phyloP scores from a whole-genome alignment of 2,888 invertebrate species.

The Calameuta idolon region DNA sequence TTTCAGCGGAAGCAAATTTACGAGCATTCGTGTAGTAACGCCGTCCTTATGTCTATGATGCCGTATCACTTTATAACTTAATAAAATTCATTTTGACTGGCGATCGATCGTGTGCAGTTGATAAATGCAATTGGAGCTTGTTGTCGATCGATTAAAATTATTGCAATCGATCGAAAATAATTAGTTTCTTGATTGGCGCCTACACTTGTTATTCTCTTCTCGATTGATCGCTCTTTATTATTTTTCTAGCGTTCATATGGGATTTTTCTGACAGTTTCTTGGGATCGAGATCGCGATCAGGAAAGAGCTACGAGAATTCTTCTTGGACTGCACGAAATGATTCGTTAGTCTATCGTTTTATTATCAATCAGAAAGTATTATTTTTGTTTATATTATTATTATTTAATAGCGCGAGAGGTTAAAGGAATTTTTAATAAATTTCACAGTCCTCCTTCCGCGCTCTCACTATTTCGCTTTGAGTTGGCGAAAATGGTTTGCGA shows the following conservation, averaged over 20 bases:
- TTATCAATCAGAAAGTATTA: too few relatives aligned
- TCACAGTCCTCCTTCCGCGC: neutral
- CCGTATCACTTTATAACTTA: neutral
- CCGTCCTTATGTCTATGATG: too few relatives aligned
- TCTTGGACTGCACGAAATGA: neutral
- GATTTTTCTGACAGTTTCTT: neutral
- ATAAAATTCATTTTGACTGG: neutral
- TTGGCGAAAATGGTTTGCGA: neutral
- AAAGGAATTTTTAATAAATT: neutral
- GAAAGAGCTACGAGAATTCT: neutral
- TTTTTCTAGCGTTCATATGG: neutral
- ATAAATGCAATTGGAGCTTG: neutral
- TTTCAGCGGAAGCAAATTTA: neutral
- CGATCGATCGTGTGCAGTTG: neutral
- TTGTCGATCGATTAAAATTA: neutral
- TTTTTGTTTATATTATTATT: too few relatives aligned
- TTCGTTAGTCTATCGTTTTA: neutral
- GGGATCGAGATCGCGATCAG: neutral
- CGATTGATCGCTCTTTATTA: neutral
- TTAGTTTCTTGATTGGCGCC: neutral
- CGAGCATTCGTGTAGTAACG: neutral
- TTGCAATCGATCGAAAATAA: neutral
- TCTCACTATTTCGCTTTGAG: neutral
- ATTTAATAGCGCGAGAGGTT: too few relatives aligned
- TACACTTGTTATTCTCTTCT: neutral